Conservation (phyloP, 23 tunicate species). For the Phallusia fumigata region DNA sequence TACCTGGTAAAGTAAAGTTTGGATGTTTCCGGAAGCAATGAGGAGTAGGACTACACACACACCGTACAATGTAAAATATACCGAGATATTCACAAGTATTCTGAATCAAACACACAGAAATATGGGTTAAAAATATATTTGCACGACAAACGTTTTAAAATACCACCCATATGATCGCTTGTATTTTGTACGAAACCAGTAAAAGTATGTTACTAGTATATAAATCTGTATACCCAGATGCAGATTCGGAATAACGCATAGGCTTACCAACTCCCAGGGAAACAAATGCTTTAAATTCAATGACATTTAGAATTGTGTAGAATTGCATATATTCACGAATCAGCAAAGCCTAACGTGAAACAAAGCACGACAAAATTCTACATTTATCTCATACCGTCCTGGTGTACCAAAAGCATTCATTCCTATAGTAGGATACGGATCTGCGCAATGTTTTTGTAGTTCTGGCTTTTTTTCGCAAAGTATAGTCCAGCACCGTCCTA, state of each 20-base stretch:
- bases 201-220: no score
- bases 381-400: constrained; percentile 59
- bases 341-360: no score
- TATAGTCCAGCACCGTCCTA: constrained; percentile 91
- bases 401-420: constrained; percentile 69
- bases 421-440: constrained; percentile 97
- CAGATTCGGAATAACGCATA: no score
- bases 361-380: neutral
- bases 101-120: constrained; percentile 21
- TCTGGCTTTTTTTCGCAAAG: constrained; percentile 57
- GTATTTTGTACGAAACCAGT: no score
- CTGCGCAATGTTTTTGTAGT: constrained; percentile 52
- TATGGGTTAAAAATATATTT: no score
- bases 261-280: no score
- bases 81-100: constrained; percentile 80
- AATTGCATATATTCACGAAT: no score
- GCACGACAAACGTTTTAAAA: no score
- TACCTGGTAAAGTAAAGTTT: constrained; percentile 70
- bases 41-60: constrained; percentile 87
- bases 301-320: no score
- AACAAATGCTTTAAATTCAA: no score
- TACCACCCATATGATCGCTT: no score
- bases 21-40: constrained; percentile 87
- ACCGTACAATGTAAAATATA: constrained; percentile 93
- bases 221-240: no score